phyloP scores from a whole-genome alignment of 2,113 vertebrate species.

The Dicentrarchus labrax region DNA sequence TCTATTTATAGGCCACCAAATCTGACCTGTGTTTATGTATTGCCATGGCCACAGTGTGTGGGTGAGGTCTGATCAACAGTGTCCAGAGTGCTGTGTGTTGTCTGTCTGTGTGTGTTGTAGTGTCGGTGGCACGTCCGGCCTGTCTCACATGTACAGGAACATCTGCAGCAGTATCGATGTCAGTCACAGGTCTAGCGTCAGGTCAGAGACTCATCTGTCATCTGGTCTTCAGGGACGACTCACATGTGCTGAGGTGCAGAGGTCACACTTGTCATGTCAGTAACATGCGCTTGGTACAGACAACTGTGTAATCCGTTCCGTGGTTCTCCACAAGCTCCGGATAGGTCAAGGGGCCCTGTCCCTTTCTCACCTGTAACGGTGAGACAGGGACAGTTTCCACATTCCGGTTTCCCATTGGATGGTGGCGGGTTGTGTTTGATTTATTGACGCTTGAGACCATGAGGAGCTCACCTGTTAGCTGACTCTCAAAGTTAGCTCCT shows the following conservation, averaged over 20 bases:
- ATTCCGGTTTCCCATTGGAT: not conserved
- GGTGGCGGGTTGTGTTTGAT: constrained; percentile 21
- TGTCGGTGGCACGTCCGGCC: not conserved
- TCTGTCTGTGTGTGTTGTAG: not conserved
- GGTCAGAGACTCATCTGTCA: not conserved
- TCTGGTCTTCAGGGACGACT: not conserved
- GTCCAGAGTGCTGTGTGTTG: not conserved
- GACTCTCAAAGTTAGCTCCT: constrained; percentile 6
- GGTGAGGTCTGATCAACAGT: not conserved
- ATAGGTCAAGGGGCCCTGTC: not conserved
- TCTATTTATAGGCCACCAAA: not conserved
- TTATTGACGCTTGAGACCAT: not conserved
- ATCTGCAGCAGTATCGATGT: not conserved
- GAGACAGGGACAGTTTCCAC: no score
- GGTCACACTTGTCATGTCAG: not conserved
- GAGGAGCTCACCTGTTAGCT: not conserved
- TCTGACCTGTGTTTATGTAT: not conserved
- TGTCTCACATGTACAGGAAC: not conserved
- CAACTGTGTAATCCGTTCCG: constrained; percentile 17
- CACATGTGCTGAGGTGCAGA: not conserved
- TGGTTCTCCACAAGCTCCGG: not conserved
- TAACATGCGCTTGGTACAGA: not conserved
- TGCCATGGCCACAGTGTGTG: no score
- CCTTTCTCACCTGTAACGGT: not conserved
- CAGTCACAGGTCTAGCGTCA: not conserved